phyloP scores from a whole-genome alignment of 2,888 invertebrate genomes.

The Drosophila silvestris region DNA sequence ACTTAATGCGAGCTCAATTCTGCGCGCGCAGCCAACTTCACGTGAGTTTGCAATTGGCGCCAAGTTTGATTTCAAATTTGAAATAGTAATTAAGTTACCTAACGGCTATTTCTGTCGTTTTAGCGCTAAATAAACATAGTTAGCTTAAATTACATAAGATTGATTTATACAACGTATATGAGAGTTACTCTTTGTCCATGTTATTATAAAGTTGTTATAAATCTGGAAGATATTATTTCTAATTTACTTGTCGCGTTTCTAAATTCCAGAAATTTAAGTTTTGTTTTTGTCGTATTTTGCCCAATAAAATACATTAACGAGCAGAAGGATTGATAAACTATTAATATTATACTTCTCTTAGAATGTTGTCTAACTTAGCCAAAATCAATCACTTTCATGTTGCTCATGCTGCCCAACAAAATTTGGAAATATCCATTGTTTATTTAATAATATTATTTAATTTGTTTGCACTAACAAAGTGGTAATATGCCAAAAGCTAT shows the following conservation, averaged over 20 bases:
- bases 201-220: not conserved
- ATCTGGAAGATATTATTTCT: not conserved
- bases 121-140: not conserved
- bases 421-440: not conserved
- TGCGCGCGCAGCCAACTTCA: conserved; percentile 25
- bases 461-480: not conserved
- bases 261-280: not conserved
- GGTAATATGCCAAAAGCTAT: not conserved
- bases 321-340: not conserved
- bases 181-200: not conserved
- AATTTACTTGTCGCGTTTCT: not conserved
- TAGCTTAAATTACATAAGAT: not conserved
- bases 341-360: not conserved
- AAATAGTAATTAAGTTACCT: not conserved
- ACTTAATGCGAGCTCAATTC: not conserved
- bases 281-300: not conserved
- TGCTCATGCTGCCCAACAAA: not conserved
- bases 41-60: not conserved
- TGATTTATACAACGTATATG: not conserved
- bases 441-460: not conserved
- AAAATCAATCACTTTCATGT: not conserved
- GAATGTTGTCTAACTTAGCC: not conserved
- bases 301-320: not conserved
- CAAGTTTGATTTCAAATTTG: not conserved
- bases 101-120: not conserved